phyloP scores from a whole-genome alignment of 2,113 vertebrate genomes.

The Nipponia nippon region DNA sequence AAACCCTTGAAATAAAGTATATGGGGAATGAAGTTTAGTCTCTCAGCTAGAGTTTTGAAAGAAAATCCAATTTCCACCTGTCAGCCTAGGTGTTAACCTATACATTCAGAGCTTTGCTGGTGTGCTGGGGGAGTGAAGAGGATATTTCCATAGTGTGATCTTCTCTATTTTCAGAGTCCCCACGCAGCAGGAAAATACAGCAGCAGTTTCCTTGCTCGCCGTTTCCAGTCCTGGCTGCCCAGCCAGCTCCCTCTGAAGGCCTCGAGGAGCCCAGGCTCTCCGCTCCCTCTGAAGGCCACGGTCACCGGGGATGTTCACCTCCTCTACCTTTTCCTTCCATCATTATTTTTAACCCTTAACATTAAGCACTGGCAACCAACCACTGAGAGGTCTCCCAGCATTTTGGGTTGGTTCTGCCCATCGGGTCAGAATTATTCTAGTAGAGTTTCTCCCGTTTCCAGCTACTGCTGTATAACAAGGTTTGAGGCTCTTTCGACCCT shows the following conservation, averaged over 20 bases:
- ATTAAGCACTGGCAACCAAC: background rate
- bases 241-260: background rate
- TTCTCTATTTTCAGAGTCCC: background rate
- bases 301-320: background rate
- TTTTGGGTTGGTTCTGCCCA: background rate
- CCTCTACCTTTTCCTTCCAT: background rate
- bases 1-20: background rate
- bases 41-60: background rate
- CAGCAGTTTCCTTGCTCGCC: background rate
- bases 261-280: background rate
- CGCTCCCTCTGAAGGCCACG: background rate
- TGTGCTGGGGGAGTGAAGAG: background rate
- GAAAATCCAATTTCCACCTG: conserved; percentile 37
- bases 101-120: background rate
- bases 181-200: background rate
- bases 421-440: background rate
- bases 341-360: background rate
- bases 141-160: background rate
- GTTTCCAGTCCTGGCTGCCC: background rate
- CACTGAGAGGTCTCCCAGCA: background rate
- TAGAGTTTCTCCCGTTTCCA: background rate
- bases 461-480: background rate
- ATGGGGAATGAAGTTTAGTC: background rate
- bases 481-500: background rate
- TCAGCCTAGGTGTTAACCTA: background rate